A percentile compares a stretch with the other conserved stretches of the same genome.
Conservation (phyloP, 2,797 vertebrate species). For the Syngnathus acus region DNA sequence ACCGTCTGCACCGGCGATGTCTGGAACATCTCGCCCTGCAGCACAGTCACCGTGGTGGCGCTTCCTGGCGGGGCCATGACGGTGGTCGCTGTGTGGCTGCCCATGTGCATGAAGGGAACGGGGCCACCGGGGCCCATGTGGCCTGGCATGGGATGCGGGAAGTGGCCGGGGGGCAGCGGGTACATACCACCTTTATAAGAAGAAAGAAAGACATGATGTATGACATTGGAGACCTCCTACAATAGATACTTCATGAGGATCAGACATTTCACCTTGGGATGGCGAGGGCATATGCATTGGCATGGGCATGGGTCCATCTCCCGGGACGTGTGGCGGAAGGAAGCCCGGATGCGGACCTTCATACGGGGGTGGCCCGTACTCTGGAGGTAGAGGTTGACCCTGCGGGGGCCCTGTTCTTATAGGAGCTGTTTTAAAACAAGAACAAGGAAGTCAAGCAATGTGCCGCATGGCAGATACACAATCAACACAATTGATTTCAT, state of each 20-base stretch:
- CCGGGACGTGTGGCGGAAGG: slow-evolving; percentile 79
- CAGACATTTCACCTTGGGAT: slow-evolving; percentile 48
- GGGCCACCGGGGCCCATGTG: slow-evolving; percentile 63
- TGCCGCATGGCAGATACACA: neutral
- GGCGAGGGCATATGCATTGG: slow-evolving; percentile 45
- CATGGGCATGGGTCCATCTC: slow-evolving; percentile 72
- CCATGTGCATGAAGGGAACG: slow-evolving; percentile 72
- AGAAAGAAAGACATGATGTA: neutral
- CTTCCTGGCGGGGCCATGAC: slow-evolving; percentile 83
- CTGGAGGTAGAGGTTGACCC: slow-evolving; percentile 77
- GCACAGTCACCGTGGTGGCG: slow-evolving; percentile 88
- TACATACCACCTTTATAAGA: slow-evolving; percentile 51
- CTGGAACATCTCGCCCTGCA: slow-evolving; percentile 97
- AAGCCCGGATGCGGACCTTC: slow-evolving; percentile 82
- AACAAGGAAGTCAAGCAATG: neutral
- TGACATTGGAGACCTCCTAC: neutral
- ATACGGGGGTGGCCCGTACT: slow-evolving; percentile 89
- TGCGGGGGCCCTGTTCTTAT: slow-evolving; percentile 73
- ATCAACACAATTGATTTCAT: neutral
- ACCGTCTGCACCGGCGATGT: slow-evolving; percentile 88
- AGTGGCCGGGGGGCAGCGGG: slow-evolving; percentile 61
- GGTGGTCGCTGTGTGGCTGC: slow-evolving; percentile 82
- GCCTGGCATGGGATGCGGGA: slow-evolving; percentile 57
- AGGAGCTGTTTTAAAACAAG: slow-evolving; percentile 16
- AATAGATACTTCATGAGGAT: neutral